Conservation (phyloP, 2,113 vertebrate species). For the Saccopteryx bilineata region DNA sequence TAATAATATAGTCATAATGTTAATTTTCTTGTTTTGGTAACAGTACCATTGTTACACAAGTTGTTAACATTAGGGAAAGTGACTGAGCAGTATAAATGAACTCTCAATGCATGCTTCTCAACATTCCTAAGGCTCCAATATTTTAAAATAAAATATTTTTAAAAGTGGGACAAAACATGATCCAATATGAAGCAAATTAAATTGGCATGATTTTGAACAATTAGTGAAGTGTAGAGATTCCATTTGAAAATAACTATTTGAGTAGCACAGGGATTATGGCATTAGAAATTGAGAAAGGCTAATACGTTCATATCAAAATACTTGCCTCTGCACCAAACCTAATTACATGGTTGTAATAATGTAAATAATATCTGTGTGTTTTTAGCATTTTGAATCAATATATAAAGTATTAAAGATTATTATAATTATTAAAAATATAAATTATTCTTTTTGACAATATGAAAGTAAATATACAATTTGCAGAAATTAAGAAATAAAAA, state of each 20-base stretch:
- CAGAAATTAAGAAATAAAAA: not conserved
- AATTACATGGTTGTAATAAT: constrained; percentile 27
- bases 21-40: not conserved
- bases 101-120: not conserved
- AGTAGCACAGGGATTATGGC: constrained; percentile 31
- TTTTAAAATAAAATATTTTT: constrained; percentile 39
- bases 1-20: not conserved
- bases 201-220: constrained; percentile 54
- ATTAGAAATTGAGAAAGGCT: constrained; percentile 65
- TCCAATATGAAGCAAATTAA: constrained; percentile 65
- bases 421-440: not conserved
- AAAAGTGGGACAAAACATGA: not conserved
- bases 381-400: constrained; percentile 30
- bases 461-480: not conserved
- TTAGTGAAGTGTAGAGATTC: constrained; percentile 59
- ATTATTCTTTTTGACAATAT: not conserved
- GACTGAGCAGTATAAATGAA: not conserved
- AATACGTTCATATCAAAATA: constrained; percentile 52
- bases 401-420: not conserved
- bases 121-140: not conserved
- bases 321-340: constrained; percentile 30
- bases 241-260: constrained; percentile 54
- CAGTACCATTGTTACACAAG: not conserved
- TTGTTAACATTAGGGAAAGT: not conserved
- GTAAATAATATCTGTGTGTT: constrained; percentile 35